Base-by-base conservation (phyloP, 2,113 vertebrate species). In the Gasterosteus nipponicus region DNA sequence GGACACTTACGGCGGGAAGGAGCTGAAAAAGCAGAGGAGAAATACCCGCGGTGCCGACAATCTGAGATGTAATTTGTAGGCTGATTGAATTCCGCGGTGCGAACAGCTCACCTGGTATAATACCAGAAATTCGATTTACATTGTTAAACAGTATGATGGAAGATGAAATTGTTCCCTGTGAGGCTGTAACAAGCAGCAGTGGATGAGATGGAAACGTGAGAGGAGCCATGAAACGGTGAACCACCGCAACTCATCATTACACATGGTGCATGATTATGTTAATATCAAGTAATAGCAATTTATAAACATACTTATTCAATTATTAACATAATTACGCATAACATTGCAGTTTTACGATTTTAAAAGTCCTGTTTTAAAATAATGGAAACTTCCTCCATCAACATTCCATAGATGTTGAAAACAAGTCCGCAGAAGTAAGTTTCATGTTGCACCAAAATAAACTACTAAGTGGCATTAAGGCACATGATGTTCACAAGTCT, bases 21-120 rank as follows among this genome's bases (percentile, higher is more conserved):
- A 71, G 64, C 51, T 77, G 60, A 39, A 16, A 62, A 78, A 73
- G 59, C 33, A 31, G 44, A 65, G 11, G 12, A 41, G 10, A 35
- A 22, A 56, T 53, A 56, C 69, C 68, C 69, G 63, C 31, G 5
- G 44, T 47, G 63, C 70, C 3, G 29, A 14, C 54, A 69, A 38
- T 83, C 61, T 54, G 19, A 49, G 53, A 56, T 54, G 57, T 51
- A 9, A 39, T 71, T 66, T 70, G 18, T 22, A 67, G 73, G 49
- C 58, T 78, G 77, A 87, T 74, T 78, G 62, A 51, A 44, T 71
- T 65, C 29, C 15, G 33, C 22, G 72, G 63, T 60, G 70, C 60
- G 33, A 71, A 31, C 22, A 44, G 6, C 49, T 68, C 62, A 53
- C 35, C 26, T 70, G 67, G 75, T 64, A 66, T 65, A 74, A 79